Conservation (phyloP, 1,140 invertebrate genomes). For the Eupeodes corollae region DNA sequence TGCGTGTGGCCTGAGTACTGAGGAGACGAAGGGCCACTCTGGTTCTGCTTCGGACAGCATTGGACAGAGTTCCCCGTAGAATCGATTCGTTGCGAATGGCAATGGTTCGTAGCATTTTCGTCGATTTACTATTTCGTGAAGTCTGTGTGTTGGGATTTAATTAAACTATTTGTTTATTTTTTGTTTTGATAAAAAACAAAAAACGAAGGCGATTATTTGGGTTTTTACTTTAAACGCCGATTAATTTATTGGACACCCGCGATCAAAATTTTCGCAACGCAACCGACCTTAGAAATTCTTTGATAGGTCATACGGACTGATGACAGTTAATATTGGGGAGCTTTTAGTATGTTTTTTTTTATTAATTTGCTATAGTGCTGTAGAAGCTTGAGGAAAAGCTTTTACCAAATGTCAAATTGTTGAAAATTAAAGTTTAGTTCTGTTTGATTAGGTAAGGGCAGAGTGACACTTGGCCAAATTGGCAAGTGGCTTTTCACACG, state of each 20-base stretch:
- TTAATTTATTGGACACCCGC: background rate
- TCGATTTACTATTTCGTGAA: conserved; percentile 8
- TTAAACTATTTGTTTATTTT: background rate
- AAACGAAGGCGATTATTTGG: background rate
- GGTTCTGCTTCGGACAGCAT: conserved; percentile 9
- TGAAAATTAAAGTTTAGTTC: too few species aligned
- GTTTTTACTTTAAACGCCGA: background rate
- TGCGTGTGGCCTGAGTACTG: conserved; percentile 15
- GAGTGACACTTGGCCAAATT: too few species aligned
- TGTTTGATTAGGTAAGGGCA: too few species aligned
- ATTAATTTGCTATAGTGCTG: too few species aligned
- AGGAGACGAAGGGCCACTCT: conserved; percentile 18
- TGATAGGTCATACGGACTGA: conserved; percentile 5
- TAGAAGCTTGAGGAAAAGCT: too few species aligned
- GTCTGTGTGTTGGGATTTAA: conserved; percentile 15
- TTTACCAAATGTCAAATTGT: too few species aligned
- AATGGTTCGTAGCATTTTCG: conserved; percentile 52
- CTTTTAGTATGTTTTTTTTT: too few species aligned
- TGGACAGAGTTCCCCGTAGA: conserved; percentile 6
- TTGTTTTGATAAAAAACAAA: background rate
- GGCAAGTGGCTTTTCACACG: too few species aligned
- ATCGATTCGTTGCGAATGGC: conserved; percentile 47
- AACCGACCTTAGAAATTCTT: conserved; percentile 5
- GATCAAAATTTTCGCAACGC: conserved; percentile 1
- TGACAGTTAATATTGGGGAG: too few species aligned